Evolutionary conservation across 2,797 vertebrate species (phyloP).

Genomic region (Microctenopoma steveboyesi): DNA sequence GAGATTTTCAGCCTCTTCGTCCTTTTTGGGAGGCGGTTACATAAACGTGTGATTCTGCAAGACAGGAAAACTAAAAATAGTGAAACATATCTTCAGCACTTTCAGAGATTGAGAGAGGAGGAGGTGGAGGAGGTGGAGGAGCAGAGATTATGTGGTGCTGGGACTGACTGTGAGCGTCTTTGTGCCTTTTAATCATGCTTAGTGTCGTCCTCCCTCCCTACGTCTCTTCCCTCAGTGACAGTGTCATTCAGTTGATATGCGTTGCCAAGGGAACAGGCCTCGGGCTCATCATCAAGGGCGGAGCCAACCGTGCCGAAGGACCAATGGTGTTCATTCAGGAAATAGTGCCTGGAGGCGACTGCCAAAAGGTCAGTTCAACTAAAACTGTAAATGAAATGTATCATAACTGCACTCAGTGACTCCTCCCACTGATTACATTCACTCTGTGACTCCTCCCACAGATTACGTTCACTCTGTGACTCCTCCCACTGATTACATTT

Average conservation of each 20-base stretch:
- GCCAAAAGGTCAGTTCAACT: constrained; percentile 96
- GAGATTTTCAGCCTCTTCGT: background rate
- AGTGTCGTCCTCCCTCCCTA: constrained; percentile 13
- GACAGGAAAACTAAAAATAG: constrained; percentile 45
- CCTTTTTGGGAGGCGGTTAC: constrained; percentile 5
- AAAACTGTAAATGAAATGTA: no score
- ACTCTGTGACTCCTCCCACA: no score
- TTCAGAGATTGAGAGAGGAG: constrained; percentile 4
- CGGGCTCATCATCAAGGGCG: constrained; percentile 90
- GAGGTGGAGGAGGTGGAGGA: background rate
- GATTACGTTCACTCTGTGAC: no score
- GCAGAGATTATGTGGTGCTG: constrained; percentile 24
- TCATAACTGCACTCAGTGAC: no score
- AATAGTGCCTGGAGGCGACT: constrained; percentile 91
- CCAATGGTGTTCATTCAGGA: constrained; percentile 94
- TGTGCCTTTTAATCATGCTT: constrained; percentile 37
- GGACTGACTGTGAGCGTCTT: constrained; percentile 18
- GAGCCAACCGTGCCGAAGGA: constrained; percentile 90
- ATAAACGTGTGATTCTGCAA: constrained; percentile 29
- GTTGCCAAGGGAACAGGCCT: constrained; percentile 89
- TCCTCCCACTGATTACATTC: no score
- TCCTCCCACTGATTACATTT: no score
- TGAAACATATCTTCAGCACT: constrained; percentile 37
- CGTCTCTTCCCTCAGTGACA: constrained; percentile 81
- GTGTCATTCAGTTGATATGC: constrained; percentile 91